Base-by-base conservation (phyloP, 2,888 invertebrate species). In the Dynastes maya region DNA sequence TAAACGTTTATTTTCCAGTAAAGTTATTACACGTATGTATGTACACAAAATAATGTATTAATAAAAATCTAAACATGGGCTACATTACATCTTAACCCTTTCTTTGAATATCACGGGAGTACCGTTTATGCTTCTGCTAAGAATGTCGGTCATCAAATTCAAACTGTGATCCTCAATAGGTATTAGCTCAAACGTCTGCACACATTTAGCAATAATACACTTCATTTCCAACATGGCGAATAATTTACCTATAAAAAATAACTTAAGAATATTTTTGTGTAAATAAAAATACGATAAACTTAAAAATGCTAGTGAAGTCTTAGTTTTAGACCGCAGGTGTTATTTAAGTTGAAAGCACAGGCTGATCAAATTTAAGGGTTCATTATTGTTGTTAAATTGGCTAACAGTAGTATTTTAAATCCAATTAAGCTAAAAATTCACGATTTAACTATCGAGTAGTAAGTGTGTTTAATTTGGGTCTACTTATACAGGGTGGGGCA, bases 111-210 rank as follows among this genome's bases (percentile, higher is more conserved):
- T 67, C n/a, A 78, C 58, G 13, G 67, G 67, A 2, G 45, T 55
- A 13, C 75, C 67, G 11, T n/a, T 78, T 29, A 51, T 49, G 37
- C 76, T 76, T 63, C 65, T 78, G 9, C 29, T 37, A 75, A 51
- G 11, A 9, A 76, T 11, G 29, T 76, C 67, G 16, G 13, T 29
- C 2, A 27, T 11, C 9, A 67, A 4, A 16, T 58, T 32, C 22
- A 78, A 29, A 32, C 51, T 63, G 22, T 78, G 78, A 32, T 76
- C 51, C 65, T 72, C 75, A 8, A 65, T 64, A 29, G 75, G 53
- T 16, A 55, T 2, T 8, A 78, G 2, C 37, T 75, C 74, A 51
- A 75, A 75, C 27, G 49, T 53, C 40, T 74, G 45, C 2, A 78
- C 37, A 32, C 65, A 29, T n/a, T 65, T 78, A 29, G 51, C 74